Evolutionary conservation across 2,888 invertebrate genomes (phyloP).

Genomic region (Xestia rhomboidea): DNA sequence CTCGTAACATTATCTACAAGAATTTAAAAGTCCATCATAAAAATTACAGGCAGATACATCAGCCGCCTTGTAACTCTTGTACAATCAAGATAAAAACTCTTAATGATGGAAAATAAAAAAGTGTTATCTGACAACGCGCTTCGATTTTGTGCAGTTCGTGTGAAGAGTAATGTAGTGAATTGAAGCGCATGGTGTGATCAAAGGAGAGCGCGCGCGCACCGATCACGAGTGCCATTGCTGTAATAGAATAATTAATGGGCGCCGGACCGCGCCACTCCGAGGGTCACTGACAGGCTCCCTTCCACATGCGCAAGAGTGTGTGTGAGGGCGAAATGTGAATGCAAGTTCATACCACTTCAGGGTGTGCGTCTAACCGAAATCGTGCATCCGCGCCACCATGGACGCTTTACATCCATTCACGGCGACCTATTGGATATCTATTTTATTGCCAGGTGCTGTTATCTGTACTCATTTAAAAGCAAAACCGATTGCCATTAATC

Average conservation of each 20-base stretch:
- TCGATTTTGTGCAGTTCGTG: slow-evolving; percentile 69
- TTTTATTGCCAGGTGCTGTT: slow-evolving; percentile 40
- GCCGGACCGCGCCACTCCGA: slow-evolving; percentile 73
- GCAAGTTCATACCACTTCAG: slow-evolving; percentile 47
- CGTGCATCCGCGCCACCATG: slow-evolving; percentile 41
- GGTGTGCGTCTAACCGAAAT: slow-evolving; percentile 62
- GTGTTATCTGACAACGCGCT: slow-evolving; percentile 54
- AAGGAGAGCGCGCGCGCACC: slow-evolving; percentile 81
- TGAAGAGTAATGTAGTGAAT: slow-evolving; percentile 74
- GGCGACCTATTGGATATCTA: slow-evolving; percentile 36
- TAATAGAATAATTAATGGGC: slow-evolving; percentile 89
- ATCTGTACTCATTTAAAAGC: slow-evolving; percentile 37
- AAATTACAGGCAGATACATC: slow-evolving; percentile 65
- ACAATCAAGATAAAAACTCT: slow-evolving; percentile 66
- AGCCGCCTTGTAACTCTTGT: slow-evolving; percentile 61
- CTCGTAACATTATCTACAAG: slow-evolving; percentile 68
- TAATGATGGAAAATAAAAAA: slow-evolving; percentile 63
- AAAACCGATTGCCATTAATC: slow-evolving; percentile 42
- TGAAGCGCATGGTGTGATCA: slow-evolving; percentile 79
- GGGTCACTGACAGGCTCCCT: slow-evolving; percentile 84
- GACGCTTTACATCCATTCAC: slow-evolving; percentile 41
- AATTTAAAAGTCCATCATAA: slow-evolving; percentile 73
- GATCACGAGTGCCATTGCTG: slow-evolving; percentile 83
- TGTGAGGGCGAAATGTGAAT: slow-evolving; percentile 52
- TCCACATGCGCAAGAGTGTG: slow-evolving; percentile 44